Evolutionary conservation across 2,888 invertebrate genomes (phyloP), one percentile per base, ranked within the genome.

Genomic region (Fragum fragum): DNA sequence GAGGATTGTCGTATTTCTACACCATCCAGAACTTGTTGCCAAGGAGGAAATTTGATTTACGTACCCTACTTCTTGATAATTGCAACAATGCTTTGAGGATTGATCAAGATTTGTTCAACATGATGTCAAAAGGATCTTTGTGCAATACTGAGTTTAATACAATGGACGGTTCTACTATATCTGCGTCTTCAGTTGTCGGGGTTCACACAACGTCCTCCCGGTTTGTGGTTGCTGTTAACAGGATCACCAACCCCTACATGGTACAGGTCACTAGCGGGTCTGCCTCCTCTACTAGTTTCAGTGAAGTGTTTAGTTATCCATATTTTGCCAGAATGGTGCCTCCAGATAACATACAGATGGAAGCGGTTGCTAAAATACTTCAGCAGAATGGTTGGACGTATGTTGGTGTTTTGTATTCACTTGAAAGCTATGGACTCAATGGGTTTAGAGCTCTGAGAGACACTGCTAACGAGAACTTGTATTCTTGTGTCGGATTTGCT

Each of bases 161-260:
- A n/a, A 61, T 71, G n/a, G 76, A 75, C 74, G 59, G 83, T 69
- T 70, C 88, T 71, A 18, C 87, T 72, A 81, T 91, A 1, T 76
- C 86, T 57, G 83, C 81, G 7, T 59, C 57, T 6, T 87, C 89
- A 21, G 86, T 94, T 14, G 90, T 93, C 3, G 93, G 93, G 7
- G 91, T 94, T 9, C 66, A 94, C 14, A 92, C 92, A 2, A 85
- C 91, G 11, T 92, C 92, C 11, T 87, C 90, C 0, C 68, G 76
- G 16, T 89, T 87, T 55, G 89, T 91, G 2, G 87, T 92, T 39
- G 92, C 91, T 7, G 92, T 93, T 0, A 90, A 94, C 2, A 89
- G 95, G 75, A 94, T 96, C 81, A 93, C 96, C 47, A 92, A 95
- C 26, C 93, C 95, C 7, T 95, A 96, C 88, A 92, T 95, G 73